Evolutionary conservation across 2,113 vertebrate species (phyloP).

Genomic region (Macquaria ambigua): DNA sequence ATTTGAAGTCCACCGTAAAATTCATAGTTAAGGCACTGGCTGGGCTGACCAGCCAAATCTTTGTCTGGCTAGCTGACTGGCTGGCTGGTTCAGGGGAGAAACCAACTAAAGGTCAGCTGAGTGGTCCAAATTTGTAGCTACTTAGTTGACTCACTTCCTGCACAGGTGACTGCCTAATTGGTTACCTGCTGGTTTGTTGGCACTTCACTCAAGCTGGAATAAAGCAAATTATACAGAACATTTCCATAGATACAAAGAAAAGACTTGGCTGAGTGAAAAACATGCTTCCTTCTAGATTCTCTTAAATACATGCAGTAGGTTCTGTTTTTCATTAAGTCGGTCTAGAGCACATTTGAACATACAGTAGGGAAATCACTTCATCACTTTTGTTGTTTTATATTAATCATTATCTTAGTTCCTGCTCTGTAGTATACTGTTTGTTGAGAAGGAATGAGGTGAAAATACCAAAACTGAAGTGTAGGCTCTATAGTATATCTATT

Average conservation of each 20-base stretch:
- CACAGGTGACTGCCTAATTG: slow-evolving; percentile 14
- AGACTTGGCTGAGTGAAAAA: background rate
- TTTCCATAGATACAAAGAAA: background rate
- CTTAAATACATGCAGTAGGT: background rate
- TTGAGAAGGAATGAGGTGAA: background rate
- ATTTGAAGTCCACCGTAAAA: background rate
- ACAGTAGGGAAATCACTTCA: background rate
- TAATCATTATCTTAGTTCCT: no score
- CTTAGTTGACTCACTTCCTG: background rate
- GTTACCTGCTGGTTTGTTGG: slow-evolving; percentile 5
- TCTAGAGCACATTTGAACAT: background rate
- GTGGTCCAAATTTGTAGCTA: background rate
- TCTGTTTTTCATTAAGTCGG: background rate
- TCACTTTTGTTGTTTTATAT: background rate
- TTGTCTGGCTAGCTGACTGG: background rate
- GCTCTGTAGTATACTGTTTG: background rate
- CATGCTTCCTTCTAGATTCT: background rate
- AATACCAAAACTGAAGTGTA: background rate
- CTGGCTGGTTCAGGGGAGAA: background rate
- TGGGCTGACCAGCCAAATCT: background rate
- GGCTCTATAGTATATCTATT: background rate
- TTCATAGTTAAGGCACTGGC: background rate
- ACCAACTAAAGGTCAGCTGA: background rate
- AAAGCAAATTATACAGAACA: background rate
- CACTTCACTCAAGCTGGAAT: background rate